Evolutionary conservation across 2,888 invertebrate species (phyloP), one percentile per base, ranked within the genome.

Genomic region (Yponomeuta sedellus): DNA sequence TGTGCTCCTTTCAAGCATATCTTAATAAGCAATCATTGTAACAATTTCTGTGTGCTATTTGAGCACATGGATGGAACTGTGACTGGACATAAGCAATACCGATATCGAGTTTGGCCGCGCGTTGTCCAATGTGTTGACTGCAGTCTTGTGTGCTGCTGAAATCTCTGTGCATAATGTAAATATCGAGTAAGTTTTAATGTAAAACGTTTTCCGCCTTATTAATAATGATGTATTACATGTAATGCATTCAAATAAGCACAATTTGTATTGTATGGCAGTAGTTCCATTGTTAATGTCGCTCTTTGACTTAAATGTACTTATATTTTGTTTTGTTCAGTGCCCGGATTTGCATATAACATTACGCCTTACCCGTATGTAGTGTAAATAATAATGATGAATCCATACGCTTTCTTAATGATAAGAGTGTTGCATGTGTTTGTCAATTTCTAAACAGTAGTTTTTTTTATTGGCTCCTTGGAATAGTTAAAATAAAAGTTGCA

Each of bases 351-450:
- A 81, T 86, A 83, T 85, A 85, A 85, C 74, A 82, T 79, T 80
- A 79, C 77, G 80, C 78, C 82, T 74, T 80, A 81, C 79, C 74
- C 79, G 76, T 78, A 78, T 76, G 77, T 84, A 84, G 78, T 89
- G 88, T 90, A 90, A 84, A 90, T 89, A 90, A 22, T 61, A 25
- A 89, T 82, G 39, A 89, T 82, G 90, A 90, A 91, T 90, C 91
- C 88, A 89, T 89, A 88, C 90, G 90, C 90, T 91, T 91, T 90
- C 83, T 80, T 89, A 88, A 87, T 64, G 81, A 79, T 89, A 90
- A 89, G 90, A 80, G 87, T 87, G 86, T 87, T 88, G 81, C 76
- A 86, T 87, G 88, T 89, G 88, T 91, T 88, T 89, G 86, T 89
- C 87, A 81, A 83, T 85, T 89, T 88, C 84, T 85, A 82, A 83